phyloP scores from a whole-genome alignment of 2,888 invertebrate genomes.

The Lottia scabra region DNA sequence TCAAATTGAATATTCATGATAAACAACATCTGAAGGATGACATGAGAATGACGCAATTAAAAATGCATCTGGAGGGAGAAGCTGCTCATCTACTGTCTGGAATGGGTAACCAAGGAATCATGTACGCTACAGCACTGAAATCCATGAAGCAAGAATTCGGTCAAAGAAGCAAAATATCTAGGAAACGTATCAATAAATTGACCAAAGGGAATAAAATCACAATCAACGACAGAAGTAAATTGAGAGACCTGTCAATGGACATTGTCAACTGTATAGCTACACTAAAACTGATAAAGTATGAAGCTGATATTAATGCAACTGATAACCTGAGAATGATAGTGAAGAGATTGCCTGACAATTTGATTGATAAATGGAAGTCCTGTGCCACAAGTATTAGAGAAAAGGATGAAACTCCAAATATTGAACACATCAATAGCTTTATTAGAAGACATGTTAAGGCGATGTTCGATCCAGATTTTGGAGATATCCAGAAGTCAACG shows the following conservation, averaged over 20 bases:
- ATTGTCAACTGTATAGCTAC: conserved; percentile 13
- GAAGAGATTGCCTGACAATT: neutral
- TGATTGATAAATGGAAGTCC: neutral
- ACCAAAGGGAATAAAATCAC: neutral
- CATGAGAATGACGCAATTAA: conserved; percentile 16
- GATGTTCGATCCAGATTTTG: conserved; percentile 21
- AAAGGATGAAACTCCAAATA: neutral
- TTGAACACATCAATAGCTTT: neutral
- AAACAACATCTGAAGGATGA: conserved; percentile 15
- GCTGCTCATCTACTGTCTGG: conserved; percentile 11
- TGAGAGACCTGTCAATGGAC: conserved; percentile 15
- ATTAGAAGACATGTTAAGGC: conserved; percentile 10
- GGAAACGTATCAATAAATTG: conserved; percentile 12
- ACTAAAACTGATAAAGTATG: neutral
- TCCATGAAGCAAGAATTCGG: conserved; percentile 19
- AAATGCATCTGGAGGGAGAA: conserved; percentile 15
- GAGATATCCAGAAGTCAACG: conserved; percentile 1
- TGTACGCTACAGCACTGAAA: conserved; percentile 20
- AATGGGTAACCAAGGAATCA: conserved; percentile 7
- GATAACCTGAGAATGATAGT: neutral
- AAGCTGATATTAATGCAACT: conserved; percentile 13
- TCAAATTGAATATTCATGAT: conserved; percentile 20
- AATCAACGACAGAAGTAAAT: neutral
- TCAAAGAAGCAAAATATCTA: conserved; percentile 7
- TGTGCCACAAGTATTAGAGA: neutral